Conservation (phyloP, 2,797 vertebrate genomes). For the Eidolon dupreanum region DNA sequence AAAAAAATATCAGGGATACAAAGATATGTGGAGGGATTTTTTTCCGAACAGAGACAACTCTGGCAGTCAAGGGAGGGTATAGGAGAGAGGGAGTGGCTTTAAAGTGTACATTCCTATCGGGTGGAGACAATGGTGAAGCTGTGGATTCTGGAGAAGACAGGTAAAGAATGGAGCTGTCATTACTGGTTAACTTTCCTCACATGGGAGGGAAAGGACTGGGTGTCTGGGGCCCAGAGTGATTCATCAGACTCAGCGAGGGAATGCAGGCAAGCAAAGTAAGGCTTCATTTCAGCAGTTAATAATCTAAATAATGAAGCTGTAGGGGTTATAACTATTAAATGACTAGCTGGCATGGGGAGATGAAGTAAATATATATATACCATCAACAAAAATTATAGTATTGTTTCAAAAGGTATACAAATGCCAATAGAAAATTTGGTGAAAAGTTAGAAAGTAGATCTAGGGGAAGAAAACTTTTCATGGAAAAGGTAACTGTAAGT, state of each 20-base stretch:
- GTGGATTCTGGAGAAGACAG: neutral
- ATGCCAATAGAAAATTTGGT: neutral
- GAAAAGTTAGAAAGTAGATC: neutral
- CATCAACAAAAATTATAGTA: neutral
- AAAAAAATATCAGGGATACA: neutral
- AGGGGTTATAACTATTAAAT: neutral
- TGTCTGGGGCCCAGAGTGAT: neutral
- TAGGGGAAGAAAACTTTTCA: neutral
- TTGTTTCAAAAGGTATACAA: neutral
- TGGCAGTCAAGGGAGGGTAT: neutral
- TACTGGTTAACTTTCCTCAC: neutral
- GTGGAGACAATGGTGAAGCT: neutral
- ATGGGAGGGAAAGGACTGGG: neutral
- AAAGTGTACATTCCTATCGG: neutral
- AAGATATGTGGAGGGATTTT: neutral
- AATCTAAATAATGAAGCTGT: neutral
- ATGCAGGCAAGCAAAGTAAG: neutral
- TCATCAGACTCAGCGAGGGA: neutral
- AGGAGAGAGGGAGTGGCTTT: neutral
- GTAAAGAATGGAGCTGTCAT: neutral
- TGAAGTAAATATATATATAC: neutral
- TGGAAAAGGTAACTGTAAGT: neutral
- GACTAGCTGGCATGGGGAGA: neutral
- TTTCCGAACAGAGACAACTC: neutral
- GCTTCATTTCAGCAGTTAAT: neutral